Evolutionary conservation across 2,113 vertebrate genomes (phyloP), one percentile per base, ranked within the genome.

Genomic region (Albula glossodonta): DNA sequence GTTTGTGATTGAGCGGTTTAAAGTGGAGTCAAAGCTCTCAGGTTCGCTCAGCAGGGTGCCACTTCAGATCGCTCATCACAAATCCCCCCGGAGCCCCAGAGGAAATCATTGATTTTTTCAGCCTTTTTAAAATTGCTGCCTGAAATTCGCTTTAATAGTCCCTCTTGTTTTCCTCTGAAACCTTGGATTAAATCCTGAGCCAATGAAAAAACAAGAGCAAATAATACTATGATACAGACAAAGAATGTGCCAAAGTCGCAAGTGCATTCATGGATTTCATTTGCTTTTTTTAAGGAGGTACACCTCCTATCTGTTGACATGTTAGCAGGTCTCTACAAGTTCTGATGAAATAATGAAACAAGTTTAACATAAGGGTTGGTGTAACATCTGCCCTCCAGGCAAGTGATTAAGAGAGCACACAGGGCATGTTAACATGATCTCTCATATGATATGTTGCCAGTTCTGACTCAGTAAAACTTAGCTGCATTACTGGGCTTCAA

Each of bases 11-110:
- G 92, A 93, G 90, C n/a, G 89, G 90, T 93, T 94, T 93, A 92
- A 92, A 91, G 92, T 91, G 87, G 91, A 93, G 92, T 94, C 91
- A 92, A 89, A 90, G 91, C 90, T 82, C 91, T 93, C 91, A 92
- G 90, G 92, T 94, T 94, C 88, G 89, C 94, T 87, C 94, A 91
- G 91, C 83, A 9, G 91, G 93, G 83, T 53, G 86, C 92, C 91
- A 90, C 91, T 94, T 92, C 90, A 93, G 86, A 93, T 93, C 91
- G 90, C 87, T 92, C 91, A 86, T 86, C 81, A 7, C 86, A 93
- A 94, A 92, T 92, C 90, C 91, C 92, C 2, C 85, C 15, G 87
- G 90, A 92, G 88, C 89, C 89, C 82, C 77, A 80, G 82, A 90
- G 87, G 80, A 85, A 81, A 88, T 7, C 91, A 92, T 93, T 56